These are phyloP conservation scores for Donacobius atricapilla DNA, from an alignment of 2,113 vertebrate species.

Conservation along the genomic window DNA sequence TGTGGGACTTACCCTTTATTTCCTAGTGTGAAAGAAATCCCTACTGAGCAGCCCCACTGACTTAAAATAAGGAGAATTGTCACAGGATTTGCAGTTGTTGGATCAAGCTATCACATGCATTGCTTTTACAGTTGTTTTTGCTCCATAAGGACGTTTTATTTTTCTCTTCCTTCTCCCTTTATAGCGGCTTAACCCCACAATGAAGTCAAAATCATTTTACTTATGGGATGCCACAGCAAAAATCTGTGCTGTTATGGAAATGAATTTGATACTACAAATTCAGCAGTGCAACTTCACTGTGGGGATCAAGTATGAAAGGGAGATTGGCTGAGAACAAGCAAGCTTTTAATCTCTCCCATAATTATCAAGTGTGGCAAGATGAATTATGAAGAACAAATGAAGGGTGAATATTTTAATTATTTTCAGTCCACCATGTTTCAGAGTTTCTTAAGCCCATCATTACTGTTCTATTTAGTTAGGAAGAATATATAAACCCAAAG, in stretches of 20 bases:
- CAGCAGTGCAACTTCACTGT: background rate
- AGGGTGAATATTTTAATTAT: slow-evolving; percentile 42
- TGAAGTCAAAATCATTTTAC: slow-evolving; percentile 17
- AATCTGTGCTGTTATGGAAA: slow-evolving; percentile 12
- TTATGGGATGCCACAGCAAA: background rate
- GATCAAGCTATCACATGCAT: background rate
- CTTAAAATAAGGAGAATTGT: background rate
- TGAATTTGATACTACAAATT: slow-evolving; percentile 16
- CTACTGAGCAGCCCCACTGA: background rate
- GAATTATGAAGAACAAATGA: slow-evolving; percentile 42
- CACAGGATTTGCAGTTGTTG: background rate
- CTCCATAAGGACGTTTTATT: background rate
- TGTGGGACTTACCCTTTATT: background rate
- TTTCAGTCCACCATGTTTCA: background rate
- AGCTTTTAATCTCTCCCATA: slow-evolving; percentile 33
- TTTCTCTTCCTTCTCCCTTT: background rate
- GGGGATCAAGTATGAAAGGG: slow-evolving; percentile 25
- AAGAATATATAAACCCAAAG: background rate
- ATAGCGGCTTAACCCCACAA: slow-evolving; percentile 17
- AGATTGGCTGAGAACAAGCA: slow-evolving; percentile 22
- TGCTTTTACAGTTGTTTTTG: background rate
- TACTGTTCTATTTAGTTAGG: background rate
- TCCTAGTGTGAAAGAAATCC: background rate
- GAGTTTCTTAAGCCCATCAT: background rate
- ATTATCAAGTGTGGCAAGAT: slow-evolving; percentile 11